These are phyloP conservation scores for Dioctria linearis DNA, from an alignment of 2,888 invertebrate species.

Conservation along the genomic window DNA sequence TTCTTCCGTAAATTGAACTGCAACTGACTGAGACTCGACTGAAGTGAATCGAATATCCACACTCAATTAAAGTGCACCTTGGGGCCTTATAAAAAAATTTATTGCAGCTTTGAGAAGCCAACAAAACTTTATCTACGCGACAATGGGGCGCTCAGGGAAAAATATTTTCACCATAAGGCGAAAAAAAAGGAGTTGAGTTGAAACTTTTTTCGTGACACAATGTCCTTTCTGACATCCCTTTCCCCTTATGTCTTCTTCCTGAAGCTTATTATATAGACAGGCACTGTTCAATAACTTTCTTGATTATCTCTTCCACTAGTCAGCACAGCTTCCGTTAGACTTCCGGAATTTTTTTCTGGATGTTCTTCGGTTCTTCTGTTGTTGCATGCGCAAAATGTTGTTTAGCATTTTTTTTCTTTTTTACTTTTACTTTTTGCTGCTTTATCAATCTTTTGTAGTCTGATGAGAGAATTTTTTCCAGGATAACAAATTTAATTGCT, in stretches of 20 bases:
- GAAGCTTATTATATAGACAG: slow-evolving; percentile 36
- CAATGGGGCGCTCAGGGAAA: slow-evolving; percentile 21
- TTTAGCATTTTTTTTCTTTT: not conserved
- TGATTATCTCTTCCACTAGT: slow-evolving; percentile 50
- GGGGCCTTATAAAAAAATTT: slow-evolving; percentile 51
- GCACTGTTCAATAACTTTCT: slow-evolving; percentile 51
- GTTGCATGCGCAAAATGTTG: slow-evolving; percentile 16
- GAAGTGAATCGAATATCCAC: slow-evolving; percentile 37
- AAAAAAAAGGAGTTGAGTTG: not conserved
- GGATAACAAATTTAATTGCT: too few species aligned
- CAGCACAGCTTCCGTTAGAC: slow-evolving; percentile 41
- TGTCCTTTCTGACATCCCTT: slow-evolving; percentile 3
- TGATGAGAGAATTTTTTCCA: too few species aligned
- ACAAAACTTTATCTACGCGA: slow-evolving; percentile 23
- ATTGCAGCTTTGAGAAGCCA: slow-evolving; percentile 34
- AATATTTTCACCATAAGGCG: not conserved
- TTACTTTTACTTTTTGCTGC: too few species aligned
- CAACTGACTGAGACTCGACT: not conserved
- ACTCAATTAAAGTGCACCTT: slow-evolving; percentile 53
- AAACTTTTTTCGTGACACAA: slow-evolving; percentile 5
- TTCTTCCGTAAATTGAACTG: not conserved
- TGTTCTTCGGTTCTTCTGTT: slow-evolving; percentile 11
- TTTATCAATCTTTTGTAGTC: too few species aligned
- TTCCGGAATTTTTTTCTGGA: slow-evolving; percentile 25
- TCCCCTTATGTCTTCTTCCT: slow-evolving; percentile 6